A percentile compares a stretch with the other conserved stretches of the same genome.
phyloP scores from a whole-genome alignment of 2,113 vertebrate genomes.

The Hemibagrus wyckioides region DNA sequence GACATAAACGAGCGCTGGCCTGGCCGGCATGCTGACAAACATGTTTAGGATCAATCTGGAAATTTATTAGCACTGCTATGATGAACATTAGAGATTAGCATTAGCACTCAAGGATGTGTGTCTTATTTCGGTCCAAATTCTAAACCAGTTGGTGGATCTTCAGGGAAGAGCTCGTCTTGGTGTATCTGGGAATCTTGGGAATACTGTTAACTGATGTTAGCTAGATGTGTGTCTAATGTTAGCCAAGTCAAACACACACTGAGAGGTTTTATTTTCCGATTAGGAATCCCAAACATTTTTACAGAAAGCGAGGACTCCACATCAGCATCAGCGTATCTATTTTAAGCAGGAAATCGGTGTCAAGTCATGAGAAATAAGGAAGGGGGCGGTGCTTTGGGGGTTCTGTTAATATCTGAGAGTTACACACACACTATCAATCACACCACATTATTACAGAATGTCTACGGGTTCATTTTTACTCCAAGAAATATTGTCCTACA shows the following conservation, averaged over 20 bases:
- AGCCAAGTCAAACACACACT: not conserved
- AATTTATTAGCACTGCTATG: not conserved
- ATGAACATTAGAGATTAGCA: not conserved
- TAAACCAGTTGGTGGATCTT: not conserved
- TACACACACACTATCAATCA: not conserved
- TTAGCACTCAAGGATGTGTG: not conserved
- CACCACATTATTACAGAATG: not conserved
- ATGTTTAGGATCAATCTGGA: not conserved
- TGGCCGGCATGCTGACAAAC: constrained; percentile 22
- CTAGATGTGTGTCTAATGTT: not conserved
- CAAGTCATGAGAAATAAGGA: not conserved
- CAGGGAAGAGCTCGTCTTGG: not conserved
- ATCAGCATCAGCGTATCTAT: not conserved
- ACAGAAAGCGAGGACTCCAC: not conserved
- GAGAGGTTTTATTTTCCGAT: not conserved
- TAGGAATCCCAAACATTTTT: not conserved
- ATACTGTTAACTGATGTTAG: not conserved
- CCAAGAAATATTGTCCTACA: not conserved
- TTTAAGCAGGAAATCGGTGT: not conserved
- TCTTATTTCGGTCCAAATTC: not conserved
- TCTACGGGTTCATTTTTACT: not conserved
- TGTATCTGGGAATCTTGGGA: not conserved
- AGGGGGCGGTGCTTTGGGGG: not conserved
- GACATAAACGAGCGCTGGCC: not conserved
- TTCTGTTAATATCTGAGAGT: not conserved